Percentiles rank a stretch among this genome's conserved stretches.
Conservation (phyloP, 2,797 vertebrate species). For the Florisuga fusca region DNA sequence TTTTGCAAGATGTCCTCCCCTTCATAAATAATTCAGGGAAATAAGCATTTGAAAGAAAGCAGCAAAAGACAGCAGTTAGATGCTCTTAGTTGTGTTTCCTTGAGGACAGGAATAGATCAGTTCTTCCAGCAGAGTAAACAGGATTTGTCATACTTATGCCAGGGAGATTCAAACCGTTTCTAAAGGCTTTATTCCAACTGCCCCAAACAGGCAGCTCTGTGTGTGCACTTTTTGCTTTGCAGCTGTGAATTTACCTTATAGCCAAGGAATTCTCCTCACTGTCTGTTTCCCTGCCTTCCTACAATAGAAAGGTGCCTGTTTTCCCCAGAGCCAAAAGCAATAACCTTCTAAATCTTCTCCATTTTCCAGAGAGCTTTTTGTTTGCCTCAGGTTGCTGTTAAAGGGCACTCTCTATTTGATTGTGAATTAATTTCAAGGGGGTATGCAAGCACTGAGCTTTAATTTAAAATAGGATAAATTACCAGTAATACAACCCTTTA, state of each 20-base stretch:
- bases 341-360: neutral
- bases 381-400: neutral
- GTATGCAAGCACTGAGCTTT: neutral
- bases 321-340: neutral
- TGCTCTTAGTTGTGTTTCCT: constrained; percentile 5
- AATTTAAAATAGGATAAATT: neutral
- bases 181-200: neutral
- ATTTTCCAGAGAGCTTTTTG: neutral
- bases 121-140: neutral
- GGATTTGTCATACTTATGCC: neutral
- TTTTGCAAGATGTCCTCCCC: neutral
- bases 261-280: neutral
- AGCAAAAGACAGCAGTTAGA: neutral
- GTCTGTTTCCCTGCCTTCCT: neutral
- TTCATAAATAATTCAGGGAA: neutral
- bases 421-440: neutral
- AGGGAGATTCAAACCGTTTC: neutral
- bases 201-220: neutral
- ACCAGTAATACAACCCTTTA: neutral
- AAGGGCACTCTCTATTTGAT: neutral
- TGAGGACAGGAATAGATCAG: neutral
- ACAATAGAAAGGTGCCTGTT: neutral
- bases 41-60: neutral
- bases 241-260: neutral
- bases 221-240: neutral